Base-by-base conservation (phyloP, 2,888 invertebrate species). In the Smittia aterrima region DNA sequence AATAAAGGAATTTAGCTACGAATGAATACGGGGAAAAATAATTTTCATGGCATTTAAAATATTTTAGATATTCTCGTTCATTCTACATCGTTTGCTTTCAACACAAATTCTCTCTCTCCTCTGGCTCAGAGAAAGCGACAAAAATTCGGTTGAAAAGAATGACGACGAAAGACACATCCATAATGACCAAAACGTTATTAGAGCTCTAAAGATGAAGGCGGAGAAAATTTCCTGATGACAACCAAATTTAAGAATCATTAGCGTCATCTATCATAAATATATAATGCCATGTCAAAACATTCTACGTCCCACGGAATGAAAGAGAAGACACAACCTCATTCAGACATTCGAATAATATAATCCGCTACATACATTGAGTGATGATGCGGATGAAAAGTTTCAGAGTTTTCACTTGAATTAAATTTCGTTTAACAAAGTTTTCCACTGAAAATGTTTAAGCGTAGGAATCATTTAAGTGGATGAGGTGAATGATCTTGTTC, bases 221-320 rank as follows among this genome's bases (percentile, higher is more conserved):
- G n/a, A n/a, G 58, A 58, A 58, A 58, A 58, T 22, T 20, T 58
- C 22, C 18, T 58, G 58, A 58, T 58, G 58, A 58, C 18, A 58
- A 58, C 20, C 18, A 58, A 58, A 22, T 58, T 58, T 58, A 64
- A 64, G 64, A 64, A 70, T 53, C 47, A 53, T 70, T 70, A 70
- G 41, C 53, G 25, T 27, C 68, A 70, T 70, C 68, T 70, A 70
- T 70, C 64, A 64, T 24, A 27, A 64, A 27, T n/a, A 27, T 27
- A 24, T n/a, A 24, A 27, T 58, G 25, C 64, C 64, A 64, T 16
- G 64, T 64, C 64, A 58, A 58, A 47, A 22, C 64, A 27, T 24
- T 47, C 16, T 64, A 3, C 24, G 13, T 47, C 47, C n/a, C n/a
- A 11, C 3, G 16, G 11, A 47, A 47, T 47, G 16, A 47, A 47